Conservation (phyloP, 2,113 vertebrate genomes). For the Hylia prasina region DNA sequence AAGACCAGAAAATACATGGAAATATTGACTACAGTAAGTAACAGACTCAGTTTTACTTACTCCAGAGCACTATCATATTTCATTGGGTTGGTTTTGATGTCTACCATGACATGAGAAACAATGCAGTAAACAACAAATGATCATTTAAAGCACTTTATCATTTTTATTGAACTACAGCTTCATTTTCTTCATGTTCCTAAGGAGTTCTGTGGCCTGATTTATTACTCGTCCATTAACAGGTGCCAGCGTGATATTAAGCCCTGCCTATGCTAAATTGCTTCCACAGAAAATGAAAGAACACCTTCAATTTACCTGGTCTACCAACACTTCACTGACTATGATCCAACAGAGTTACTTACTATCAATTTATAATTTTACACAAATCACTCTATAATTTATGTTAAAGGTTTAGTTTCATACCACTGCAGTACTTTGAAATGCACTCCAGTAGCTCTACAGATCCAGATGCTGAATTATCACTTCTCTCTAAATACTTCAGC, state of each 20-base stretch:
- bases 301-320: neutral
- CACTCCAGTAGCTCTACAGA: neutral
- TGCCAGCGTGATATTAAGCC: neutral
- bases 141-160: constrained; percentile 71
- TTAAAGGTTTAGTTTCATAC: neutral
- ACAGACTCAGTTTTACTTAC: constrained; percentile 18
- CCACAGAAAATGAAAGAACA: neutral
- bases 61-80: neutral
- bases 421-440: neutral
- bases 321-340: neutral
- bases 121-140: constrained; percentile 23
- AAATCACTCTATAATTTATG: neutral
- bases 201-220: neutral
- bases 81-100: neutral
- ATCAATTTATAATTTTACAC: neutral
- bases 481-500: neutral
- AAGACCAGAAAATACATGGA: constrained; percentile 27
- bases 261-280: neutral
- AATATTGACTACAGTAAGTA: constrained; percentile 27
- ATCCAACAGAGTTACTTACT: neutral
- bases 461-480: neutral
- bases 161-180: constrained; percentile 50
- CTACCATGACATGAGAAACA: constrained; percentile 25
- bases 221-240: neutral
- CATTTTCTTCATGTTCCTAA: neutral